phyloP scores from a whole-genome alignment of 2,797 vertebrate species.

The Gobionotothen gibberifrons region DNA sequence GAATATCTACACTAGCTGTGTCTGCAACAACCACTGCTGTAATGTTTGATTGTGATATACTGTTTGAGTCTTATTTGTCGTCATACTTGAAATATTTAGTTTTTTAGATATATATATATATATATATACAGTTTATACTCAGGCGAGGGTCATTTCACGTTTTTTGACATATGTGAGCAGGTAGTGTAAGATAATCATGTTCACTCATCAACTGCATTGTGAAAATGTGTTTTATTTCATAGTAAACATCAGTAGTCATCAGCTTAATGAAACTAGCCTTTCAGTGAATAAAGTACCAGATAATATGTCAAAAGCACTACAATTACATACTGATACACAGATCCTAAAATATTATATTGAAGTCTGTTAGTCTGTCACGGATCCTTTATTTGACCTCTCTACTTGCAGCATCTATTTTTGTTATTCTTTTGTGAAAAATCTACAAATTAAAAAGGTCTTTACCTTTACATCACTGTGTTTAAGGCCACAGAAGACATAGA shows the following conservation, averaged over 20 bases:
- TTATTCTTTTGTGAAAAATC: not conserved
- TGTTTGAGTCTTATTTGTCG: too few relatives aligned
- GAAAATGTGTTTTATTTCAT: conserved; percentile 25
- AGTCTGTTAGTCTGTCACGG: not conserved
- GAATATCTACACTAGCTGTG: too few relatives aligned
- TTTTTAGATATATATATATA: too few relatives aligned
- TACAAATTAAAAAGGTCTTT: conserved; percentile 2
- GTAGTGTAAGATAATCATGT: not conserved
- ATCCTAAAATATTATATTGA: not conserved
- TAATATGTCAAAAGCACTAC: not conserved
- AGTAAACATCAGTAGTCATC: conserved; percentile 4
- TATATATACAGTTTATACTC: too few relatives aligned
- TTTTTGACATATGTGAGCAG: too few relatives aligned
- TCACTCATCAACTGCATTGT: not conserved
- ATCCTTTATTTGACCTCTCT: not conserved
- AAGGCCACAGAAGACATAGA: not conserved
- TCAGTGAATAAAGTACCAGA: not conserved
- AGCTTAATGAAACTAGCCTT: not conserved
- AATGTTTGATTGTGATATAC: too few relatives aligned
- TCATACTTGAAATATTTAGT: too few relatives aligned
- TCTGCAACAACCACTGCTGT: too few relatives aligned
- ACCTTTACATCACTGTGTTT: not conserved
- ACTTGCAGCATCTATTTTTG: not conserved
- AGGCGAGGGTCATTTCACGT: too few relatives aligned
- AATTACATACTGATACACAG: not conserved